A percentile compares a stretch with the other conserved stretches of the same genome.
These are phyloP conservation scores for Pangasianodon hypophthalmus DNA, from an alignment of 2,113 vertebrate species.

Conservation along the genomic window DNA sequence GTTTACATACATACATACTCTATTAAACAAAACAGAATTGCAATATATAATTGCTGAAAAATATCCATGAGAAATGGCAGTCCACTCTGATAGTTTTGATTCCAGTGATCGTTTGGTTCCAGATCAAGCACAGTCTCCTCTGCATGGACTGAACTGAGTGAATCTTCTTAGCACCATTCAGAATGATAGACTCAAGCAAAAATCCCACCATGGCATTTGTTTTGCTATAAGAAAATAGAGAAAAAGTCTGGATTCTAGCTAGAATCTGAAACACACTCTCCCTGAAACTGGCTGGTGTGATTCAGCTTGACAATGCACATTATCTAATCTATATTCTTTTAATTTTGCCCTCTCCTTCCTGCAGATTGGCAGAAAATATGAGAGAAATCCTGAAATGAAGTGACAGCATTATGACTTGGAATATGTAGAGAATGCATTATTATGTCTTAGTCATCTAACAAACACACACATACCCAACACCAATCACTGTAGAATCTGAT, in stretches of 20 bases:
- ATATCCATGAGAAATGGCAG: neutral
- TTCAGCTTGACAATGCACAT: neutral
- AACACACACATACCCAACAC: neutral
- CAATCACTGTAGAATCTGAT: neutral
- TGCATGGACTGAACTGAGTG: neutral
- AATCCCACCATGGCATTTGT: neutral
- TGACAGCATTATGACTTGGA: neutral
- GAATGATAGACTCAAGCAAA: neutral
- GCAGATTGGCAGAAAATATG: neutral
- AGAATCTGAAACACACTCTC: neutral
- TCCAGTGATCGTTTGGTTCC: neutral
- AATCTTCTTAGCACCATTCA: neutral
- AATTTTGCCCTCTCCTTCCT: neutral
- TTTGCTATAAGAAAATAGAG: neutral
- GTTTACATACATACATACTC: neutral
- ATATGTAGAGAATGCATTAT: neutral
- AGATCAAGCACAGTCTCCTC: neutral
- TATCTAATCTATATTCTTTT: neutral
- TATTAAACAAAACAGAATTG: neutral
- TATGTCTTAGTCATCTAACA: neutral
- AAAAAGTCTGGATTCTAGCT: neutral
- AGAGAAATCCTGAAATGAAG: neutral
- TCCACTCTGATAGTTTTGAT: neutral
- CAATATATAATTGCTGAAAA: neutral
- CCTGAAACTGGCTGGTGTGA: neutral